Percentiles rank a stretch among this genome's conserved stretches.
Evolutionary conservation across 1,140 invertebrate species (phyloP).

Genomic region (Drosophila ficusphila): DNA sequence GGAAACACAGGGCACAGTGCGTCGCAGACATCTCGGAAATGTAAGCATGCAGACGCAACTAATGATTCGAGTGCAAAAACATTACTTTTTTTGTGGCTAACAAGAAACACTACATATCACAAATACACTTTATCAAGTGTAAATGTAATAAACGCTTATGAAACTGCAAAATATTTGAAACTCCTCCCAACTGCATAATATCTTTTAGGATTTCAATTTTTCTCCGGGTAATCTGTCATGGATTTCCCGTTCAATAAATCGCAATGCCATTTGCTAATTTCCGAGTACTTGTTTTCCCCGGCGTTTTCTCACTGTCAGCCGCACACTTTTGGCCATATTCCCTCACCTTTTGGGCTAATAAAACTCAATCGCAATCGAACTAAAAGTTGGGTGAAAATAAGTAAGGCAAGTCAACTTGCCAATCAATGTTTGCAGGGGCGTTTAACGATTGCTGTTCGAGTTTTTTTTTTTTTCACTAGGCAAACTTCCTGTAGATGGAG

Average conservation of each 20-base stretch:
- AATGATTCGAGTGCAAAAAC: too few relatives aligned
- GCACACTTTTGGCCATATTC: neutral
- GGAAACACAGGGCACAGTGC: neutral
- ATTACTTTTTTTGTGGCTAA: too few relatives aligned
- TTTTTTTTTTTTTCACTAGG: neutral
- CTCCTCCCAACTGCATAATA: too few relatives aligned
- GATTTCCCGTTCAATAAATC: too few relatives aligned
- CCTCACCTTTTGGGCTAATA: constrained; percentile 13
- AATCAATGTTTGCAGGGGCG: constrained; percentile 38
- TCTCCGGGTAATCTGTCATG: too few relatives aligned
- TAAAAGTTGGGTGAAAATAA: constrained; percentile 4
- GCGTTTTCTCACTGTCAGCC: constrained; percentile 4
- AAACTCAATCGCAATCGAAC: constrained; percentile 18
- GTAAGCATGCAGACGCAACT: too few relatives aligned
- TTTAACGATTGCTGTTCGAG: constrained; percentile 47
- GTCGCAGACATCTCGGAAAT: neutral
- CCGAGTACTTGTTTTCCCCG: neutral
- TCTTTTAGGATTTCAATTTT: too few relatives aligned
- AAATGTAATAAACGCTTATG: too few relatives aligned
- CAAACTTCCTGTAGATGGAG: constrained; percentile 9
- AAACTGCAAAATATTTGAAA: too few relatives aligned
- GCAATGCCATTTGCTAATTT: neutral
- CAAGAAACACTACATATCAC: too few relatives aligned
- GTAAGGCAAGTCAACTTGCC: constrained; percentile 31
- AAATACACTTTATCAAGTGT: too few relatives aligned